phyloP scores from a whole-genome alignment of 2,113 vertebrate species.

The Lophotis ruficrista region DNA sequence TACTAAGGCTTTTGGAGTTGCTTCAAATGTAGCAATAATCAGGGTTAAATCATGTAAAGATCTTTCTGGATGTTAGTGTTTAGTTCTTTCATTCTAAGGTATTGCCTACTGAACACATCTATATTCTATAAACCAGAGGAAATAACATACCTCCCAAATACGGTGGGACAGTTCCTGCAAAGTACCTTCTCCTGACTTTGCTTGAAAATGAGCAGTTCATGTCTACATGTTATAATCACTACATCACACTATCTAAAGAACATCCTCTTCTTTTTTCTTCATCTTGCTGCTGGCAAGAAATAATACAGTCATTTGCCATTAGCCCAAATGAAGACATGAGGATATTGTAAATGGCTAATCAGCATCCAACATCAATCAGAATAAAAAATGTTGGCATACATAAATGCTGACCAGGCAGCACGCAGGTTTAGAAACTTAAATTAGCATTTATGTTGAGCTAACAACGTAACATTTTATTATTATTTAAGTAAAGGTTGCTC shows the following conservation, averaged over 20 bases:
- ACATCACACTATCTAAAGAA: not conserved
- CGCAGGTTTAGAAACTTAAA: not conserved
- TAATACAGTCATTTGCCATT: not conserved
- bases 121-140: not conserved
- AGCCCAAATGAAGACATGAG: not conserved
- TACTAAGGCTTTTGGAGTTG: not conserved
- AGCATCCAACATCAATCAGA: constrained; percentile 4
- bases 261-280: not conserved
- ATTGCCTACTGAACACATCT: not conserved
- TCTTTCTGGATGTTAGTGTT: not conserved
- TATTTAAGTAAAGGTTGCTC: not conserved
- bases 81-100: not conserved
- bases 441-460: not conserved
- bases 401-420: not conserved
- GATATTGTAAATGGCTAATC: constrained; percentile 7
- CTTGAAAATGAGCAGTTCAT: not conserved
- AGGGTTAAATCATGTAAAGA: not conserved
- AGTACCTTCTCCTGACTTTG: not conserved
- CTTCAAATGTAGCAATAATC: not conserved
- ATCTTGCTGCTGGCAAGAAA: not conserved
- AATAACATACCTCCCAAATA: not conserved
- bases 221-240: not conserved
- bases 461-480: not conserved
- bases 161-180: not conserved
- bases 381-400: not conserved